A percentile compares a stretch with the other conserved stretches of the same genome.
These are phyloP conservation scores for Rhabdornis inornatus DNA, from an alignment of 2,113 vertebrate genomes.

Conservation along the genomic window DNA sequence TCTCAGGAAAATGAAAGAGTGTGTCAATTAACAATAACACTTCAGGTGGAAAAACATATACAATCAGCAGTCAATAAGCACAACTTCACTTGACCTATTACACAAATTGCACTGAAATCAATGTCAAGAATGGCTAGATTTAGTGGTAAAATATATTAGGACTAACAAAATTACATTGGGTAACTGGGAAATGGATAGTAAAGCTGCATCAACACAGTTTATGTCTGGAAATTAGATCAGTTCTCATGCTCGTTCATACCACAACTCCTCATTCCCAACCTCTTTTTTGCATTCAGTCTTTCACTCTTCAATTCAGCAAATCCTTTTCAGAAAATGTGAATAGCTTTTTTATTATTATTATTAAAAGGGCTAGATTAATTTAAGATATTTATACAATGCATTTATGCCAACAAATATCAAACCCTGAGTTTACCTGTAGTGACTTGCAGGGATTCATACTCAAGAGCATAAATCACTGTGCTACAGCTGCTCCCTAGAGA, in stretches of 20 bases:
- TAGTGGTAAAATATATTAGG: conserved; percentile 15
- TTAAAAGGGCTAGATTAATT: not conserved
- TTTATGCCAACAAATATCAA: not conserved
- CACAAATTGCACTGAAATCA: conserved; percentile 49
- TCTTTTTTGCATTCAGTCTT: not conserved
- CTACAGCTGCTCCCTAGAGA: not conserved
- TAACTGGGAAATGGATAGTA: not conserved
- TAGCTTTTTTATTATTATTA: no score
- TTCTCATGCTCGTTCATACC: not conserved
- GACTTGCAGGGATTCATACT: not conserved
- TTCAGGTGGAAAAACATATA: conserved; percentile 54
- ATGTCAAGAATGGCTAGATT: conserved; percentile 46
- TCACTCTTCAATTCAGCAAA: not conserved
- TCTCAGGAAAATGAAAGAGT: conserved; percentile 47
- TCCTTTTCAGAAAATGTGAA: not conserved
- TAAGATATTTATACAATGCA: not conserved
- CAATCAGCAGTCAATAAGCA: conserved; percentile 59
- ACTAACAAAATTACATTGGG: not conserved
- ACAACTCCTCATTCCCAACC: not conserved
- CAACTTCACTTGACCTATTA: conserved; percentile 50
- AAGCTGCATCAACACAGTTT: not conserved
- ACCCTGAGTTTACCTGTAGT: not conserved
- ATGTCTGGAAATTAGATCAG: not conserved
- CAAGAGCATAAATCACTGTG: not conserved
- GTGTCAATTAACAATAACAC: conserved; percentile 43